Percentiles rank a stretch among this genome's conserved stretches.
Evolutionary conservation across 2,888 invertebrate species (phyloP).

Genomic region (Diadegma fenestrale): DNA sequence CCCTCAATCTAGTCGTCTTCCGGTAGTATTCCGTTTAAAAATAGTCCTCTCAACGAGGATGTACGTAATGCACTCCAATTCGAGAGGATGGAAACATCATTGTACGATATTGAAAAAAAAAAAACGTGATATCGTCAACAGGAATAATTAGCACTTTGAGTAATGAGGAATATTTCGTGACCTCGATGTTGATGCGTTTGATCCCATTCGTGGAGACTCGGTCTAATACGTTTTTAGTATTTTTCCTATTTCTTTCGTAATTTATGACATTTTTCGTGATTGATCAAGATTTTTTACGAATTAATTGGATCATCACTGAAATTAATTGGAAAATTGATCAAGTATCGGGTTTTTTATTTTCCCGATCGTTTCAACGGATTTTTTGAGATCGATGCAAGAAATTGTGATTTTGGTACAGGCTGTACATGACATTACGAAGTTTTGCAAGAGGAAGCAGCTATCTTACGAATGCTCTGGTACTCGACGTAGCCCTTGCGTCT

Average conservation of each 20-base stretch:
- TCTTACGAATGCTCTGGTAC: slow-evolving; percentile 36
- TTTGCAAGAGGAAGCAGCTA: slow-evolving; percentile 19
- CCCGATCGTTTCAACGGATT: neutral
- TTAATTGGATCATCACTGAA: neutral
- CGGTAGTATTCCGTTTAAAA: slow-evolving; percentile 46
- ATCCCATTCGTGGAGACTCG: neutral
- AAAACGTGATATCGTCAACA: neutral
- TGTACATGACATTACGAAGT: slow-evolving; percentile 18
- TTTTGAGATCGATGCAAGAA: neutral
- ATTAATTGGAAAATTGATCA: neutral
- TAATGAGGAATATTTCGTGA: slow-evolving; percentile 11
- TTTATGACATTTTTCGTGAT: neutral
- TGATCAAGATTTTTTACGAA: neutral
- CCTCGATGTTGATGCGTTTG: neutral
- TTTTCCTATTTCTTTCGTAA: neutral
- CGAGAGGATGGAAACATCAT: slow-evolving; percentile 9
- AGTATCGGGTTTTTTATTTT: neutral
- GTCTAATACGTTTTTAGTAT: neutral
- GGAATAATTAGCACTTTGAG: slow-evolving; percentile 16
- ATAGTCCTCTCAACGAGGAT: slow-evolving; percentile 53
- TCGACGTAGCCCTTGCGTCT: slow-evolving; percentile 30
- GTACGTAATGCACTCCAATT: slow-evolving; percentile 47
- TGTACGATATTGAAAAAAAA: slow-evolving; percentile 2
- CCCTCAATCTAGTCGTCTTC: slow-evolving; percentile 48
- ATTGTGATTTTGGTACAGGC: slow-evolving; percentile 4